Percentiles rank a stretch among this genome's conserved stretches.
Conservation (phyloP, 2,797 vertebrate species). For the Cirrhinus mrigala region DNA sequence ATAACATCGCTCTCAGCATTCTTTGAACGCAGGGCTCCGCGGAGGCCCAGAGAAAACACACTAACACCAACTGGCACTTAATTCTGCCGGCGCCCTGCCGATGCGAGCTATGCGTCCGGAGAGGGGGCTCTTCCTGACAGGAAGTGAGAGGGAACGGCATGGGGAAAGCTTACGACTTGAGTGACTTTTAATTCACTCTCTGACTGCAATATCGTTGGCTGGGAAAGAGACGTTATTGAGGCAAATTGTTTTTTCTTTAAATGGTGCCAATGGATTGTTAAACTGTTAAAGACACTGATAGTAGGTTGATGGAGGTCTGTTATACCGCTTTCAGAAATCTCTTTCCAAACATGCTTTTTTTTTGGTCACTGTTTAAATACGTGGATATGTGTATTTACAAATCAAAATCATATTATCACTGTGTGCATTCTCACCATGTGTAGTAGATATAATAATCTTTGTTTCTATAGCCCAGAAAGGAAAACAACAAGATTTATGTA, state of each 20-base stretch:
- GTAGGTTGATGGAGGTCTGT: neutral
- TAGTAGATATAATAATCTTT: slow-evolving; percentile 7
- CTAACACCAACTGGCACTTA: slow-evolving; percentile 98
- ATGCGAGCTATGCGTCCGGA: slow-evolving; percentile 86
- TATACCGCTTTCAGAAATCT: neutral
- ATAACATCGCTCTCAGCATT: slow-evolving; percentile 84
- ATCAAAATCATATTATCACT: slow-evolving; percentile 20
- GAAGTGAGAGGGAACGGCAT: slow-evolving; percentile 86
- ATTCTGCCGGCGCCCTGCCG: slow-evolving; percentile 89
- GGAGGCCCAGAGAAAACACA: slow-evolving; percentile 92
- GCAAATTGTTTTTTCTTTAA: slow-evolving; percentile 62
- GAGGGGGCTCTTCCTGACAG: slow-evolving; percentile 91
- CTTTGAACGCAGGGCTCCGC: slow-evolving; percentile 90
- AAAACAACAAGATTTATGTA: slow-evolving; percentile 50
- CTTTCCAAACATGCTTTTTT: neutral
- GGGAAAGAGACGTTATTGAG: slow-evolving; percentile 63
- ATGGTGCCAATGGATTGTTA: neutral
- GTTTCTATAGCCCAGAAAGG: slow-evolving; percentile 46
- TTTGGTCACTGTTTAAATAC: neutral
- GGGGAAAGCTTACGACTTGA: slow-evolving; percentile 87
- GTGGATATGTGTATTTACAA: slow-evolving; percentile 23
- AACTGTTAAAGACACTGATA: neutral
- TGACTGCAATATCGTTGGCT: slow-evolving; percentile 78
- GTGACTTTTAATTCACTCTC: slow-evolving; percentile 89
- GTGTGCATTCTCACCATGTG: slow-evolving; percentile 29